These are phyloP conservation scores for Schizotus pectinicornis DNA, from an alignment of 2,888 invertebrate species.

Conservation along the genomic window DNA sequence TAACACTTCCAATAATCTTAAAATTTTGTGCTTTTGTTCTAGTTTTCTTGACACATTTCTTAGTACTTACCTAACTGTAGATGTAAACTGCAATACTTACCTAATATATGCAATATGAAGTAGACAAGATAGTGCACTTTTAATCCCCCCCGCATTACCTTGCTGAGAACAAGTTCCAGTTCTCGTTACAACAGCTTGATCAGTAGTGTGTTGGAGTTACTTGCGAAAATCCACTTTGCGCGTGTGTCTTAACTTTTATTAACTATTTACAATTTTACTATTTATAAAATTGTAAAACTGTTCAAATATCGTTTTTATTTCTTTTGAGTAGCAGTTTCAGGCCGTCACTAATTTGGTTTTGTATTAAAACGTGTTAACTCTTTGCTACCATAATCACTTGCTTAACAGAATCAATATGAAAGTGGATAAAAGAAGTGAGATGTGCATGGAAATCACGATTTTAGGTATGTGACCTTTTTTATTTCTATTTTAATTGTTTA, in stretches of 20 bases:
- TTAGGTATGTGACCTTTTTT: conserved; percentile 28
- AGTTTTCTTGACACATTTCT: no score
- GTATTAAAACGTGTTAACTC: neutral
- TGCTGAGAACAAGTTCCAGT: neutral
- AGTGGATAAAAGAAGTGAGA: conserved; percentile 36
- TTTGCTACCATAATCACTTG: neutral
- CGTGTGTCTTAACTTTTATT: neutral
- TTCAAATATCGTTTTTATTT: no score
- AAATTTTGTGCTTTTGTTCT: neutral
- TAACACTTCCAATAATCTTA: conserved; percentile 1
- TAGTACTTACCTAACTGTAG: conserved; percentile 4
- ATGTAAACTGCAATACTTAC: conserved; percentile 13
- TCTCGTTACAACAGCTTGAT: neutral
- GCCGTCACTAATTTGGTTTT: neutral
- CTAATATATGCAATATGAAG: conserved; percentile 9
- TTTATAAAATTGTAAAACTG: no score
- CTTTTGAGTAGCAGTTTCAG: no score
- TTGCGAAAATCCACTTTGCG: neutral
- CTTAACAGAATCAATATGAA: conserved; percentile 39
- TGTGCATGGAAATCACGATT: conserved; percentile 17
- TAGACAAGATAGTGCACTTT: conserved; percentile 14
- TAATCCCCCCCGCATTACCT: conserved; percentile 4
- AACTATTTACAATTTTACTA: no score
- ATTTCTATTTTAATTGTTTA: conserved; percentile 20
- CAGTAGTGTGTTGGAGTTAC: neutral